Evolutionary conservation across 2,888 invertebrate species (phyloP), one percentile per base, ranked within the genome.

Genomic region (Nowickia ferox): DNA sequence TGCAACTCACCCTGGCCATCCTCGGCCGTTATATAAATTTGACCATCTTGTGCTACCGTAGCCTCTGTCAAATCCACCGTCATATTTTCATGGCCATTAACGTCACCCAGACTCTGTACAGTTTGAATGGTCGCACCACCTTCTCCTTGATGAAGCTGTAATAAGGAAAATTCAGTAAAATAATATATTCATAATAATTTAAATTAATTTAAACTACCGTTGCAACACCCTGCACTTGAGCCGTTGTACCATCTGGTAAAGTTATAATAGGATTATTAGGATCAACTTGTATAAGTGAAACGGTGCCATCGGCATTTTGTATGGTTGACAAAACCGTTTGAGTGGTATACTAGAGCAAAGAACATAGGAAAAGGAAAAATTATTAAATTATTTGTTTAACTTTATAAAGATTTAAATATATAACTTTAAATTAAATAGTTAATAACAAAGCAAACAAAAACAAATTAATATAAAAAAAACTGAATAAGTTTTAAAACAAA

Each of bases 201-300:
- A n/a, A 66, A 57, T 0, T 9, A 68, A 46, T 19, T 30, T n/a
- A 15, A 57, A 22, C 9, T 90, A 92, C 93, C 89, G 92, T 93
- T 87, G 92, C 92, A 63, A 93, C 92, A 59, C 96, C 96, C 93
- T 96, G 96, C 84, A 98, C 98, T 93, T 98, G 98, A 76, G 98
- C 98, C 74, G 98, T 98, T 88, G 98, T 98, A 85, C 98, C 98
- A 93, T 98, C 98, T 0, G 98, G 97, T 91, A 98, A 94, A 63
- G 98, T 98, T 90, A 98, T 98, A 90, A 98, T 97, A 87, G 97
- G 97, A 94, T 97, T 97, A 92, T 96, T 97, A 76, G 98, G 97
- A 94, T 98, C 98, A 89, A 98, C 97, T 93, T 98, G 98, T 88
- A 99, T 98, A 87, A 99, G 96, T 86, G 98, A 98, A 87, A 99